Percentiles rank a stretch among this genome's conserved stretches.
These are phyloP conservation scores for Stenurella melanura DNA, from an alignment of 2,888 invertebrate species.

Conservation along the genomic window DNA sequence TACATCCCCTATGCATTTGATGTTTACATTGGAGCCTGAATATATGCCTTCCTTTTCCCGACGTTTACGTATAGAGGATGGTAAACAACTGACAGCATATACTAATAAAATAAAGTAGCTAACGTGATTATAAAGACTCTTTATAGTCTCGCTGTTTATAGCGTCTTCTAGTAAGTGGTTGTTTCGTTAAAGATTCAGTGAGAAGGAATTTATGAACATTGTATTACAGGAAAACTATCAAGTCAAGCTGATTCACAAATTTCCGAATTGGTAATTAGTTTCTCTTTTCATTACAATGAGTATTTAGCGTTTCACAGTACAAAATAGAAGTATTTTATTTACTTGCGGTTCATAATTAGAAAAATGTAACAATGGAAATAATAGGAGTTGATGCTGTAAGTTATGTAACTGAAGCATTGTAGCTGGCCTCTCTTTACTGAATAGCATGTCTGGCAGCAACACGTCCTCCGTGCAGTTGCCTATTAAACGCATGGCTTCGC, in stretches of 20 bases:
- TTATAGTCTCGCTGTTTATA: background rate
- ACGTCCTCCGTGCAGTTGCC: too few species aligned
- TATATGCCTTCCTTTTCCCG: constrained; percentile 39
- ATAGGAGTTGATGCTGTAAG: too few species aligned
- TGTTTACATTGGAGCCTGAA: constrained; percentile 46
- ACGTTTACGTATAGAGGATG: constrained; percentile 10
- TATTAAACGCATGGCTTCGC: too few species aligned
- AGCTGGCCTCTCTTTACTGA: too few species aligned
- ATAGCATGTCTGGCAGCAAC: too few species aligned
- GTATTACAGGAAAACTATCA: background rate
- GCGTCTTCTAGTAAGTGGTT: background rate
- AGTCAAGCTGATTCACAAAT: background rate
- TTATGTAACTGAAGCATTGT: too few species aligned
- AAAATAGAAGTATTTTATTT: too few species aligned
- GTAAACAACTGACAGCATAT: constrained; percentile 10
- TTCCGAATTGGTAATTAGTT: too few species aligned
- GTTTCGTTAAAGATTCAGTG: constrained; percentile 1
- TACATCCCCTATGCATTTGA: constrained; percentile 51
- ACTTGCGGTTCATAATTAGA: too few species aligned
- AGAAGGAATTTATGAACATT: background rate
- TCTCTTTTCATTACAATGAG: too few species aligned
- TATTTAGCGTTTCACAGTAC: too few species aligned
- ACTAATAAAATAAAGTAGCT: constrained; percentile 14
- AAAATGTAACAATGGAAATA: too few species aligned
- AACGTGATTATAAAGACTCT: constrained; percentile 20